Conservation (phyloP, 2,888 invertebrate species). For the Rhodophaea formosa region DNA sequence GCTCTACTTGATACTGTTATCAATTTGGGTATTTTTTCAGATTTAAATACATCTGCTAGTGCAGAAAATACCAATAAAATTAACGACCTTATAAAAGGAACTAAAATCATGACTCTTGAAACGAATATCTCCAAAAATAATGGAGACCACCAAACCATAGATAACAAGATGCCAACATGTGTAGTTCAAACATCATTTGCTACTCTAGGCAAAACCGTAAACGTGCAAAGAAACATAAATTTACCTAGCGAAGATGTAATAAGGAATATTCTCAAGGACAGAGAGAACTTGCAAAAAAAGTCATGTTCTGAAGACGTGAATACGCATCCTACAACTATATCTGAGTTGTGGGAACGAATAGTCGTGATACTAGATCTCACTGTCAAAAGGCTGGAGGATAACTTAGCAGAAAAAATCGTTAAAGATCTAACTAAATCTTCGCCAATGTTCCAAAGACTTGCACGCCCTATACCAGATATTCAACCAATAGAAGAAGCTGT, state of each 20-base stretch:
- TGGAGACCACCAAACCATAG: slow-evolving; percentile 29
- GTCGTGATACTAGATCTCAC: slow-evolving; percentile 48
- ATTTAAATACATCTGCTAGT: slow-evolving; percentile 36
- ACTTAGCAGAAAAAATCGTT: slow-evolving; percentile 51
- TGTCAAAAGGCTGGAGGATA: slow-evolving; percentile 53
- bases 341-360: slow-evolving; percentile 56
- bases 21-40: slow-evolving; percentile 42
- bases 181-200: slow-evolving; percentile 41
- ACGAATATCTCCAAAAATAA: slow-evolving; percentile 27
- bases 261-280: slow-evolving; percentile 41
- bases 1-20: slow-evolving; percentile 41
- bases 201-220: slow-evolving; percentile 25
- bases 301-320: slow-evolving; percentile 39
- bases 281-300: slow-evolving; percentile 35
- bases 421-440: slow-evolving; percentile 46
- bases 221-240: slow-evolving; percentile 36
- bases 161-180: slow-evolving; percentile 31
- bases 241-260: slow-evolving; percentile 47
- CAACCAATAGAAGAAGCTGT: slow-evolving; percentile 12
- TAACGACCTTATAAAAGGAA: slow-evolving; percentile 33
- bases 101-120: slow-evolving; percentile 21
- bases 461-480: slow-evolving; percentile 19
- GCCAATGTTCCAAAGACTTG: slow-evolving; percentile 23
- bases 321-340: slow-evolving; percentile 35
- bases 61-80: slow-evolving; percentile 27